Evolutionary conservation across 2,888 invertebrate species (phyloP).

Genomic region (Hoplodrina ambigua): DNA sequence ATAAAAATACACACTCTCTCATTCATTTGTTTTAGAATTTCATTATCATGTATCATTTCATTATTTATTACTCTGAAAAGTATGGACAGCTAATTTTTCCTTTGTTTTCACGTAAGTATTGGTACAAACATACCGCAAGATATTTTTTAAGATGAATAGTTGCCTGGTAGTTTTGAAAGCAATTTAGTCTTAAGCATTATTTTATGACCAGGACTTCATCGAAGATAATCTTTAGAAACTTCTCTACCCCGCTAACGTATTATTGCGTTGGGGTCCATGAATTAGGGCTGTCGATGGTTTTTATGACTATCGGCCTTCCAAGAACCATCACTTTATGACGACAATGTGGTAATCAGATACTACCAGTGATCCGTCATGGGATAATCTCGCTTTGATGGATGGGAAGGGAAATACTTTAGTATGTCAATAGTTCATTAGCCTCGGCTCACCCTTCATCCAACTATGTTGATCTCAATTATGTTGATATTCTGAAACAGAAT

Average conservation of each 20-base stretch:
- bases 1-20: too few relatives aligned
- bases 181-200: background rate
- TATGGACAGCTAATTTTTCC: too few relatives aligned
- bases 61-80: too few relatives aligned
- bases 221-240: background rate
- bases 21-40: too few relatives aligned
- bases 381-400: slow-evolving; percentile 38
- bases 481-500: background rate
- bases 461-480: background rate
- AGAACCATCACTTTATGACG: background rate
- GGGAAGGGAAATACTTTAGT: background rate
- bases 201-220: background rate
- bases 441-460: background rate
- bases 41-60: too few relatives aligned
- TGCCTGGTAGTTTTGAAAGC: background rate
- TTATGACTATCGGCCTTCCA: background rate
- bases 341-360: slow-evolving; percentile 6
- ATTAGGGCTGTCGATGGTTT: background rate
- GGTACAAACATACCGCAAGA: background rate
- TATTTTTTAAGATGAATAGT: slow-evolving; percentile 3
- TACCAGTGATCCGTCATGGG: slow-evolving; percentile 30
- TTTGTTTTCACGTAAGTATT: too few relatives aligned
- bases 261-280: slow-evolving; percentile 4
- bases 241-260: background rate
- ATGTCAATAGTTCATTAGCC: slow-evolving; percentile 4